Evolutionary conservation across 2,797 vertebrate species (phyloP).

Genomic region (Glyptemys insculpta): DNA sequence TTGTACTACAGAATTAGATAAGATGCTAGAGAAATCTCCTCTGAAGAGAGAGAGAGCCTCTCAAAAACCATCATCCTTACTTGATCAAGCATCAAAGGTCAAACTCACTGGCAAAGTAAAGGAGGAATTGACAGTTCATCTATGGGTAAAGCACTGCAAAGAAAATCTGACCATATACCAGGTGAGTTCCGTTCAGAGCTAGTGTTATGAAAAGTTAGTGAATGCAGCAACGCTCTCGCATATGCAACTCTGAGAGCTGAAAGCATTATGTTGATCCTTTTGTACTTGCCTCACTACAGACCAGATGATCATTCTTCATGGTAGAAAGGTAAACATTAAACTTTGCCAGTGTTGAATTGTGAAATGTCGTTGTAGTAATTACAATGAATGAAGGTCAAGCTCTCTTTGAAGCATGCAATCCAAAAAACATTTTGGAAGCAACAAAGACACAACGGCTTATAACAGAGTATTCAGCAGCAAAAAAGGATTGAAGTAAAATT

Average conservation of each 20-base stretch:
- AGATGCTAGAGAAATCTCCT: neutral
- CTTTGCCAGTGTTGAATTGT: neutral
- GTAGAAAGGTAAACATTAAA: neutral
- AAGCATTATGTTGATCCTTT: neutral
- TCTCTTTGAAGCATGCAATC: neutral
- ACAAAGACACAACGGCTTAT: neutral
- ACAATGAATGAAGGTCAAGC: slow-evolving; percentile 49
- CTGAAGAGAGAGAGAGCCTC: neutral
- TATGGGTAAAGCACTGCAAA: too few species aligned
- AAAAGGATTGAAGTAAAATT: neutral
- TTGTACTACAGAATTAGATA: neutral
- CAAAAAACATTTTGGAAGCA: neutral
- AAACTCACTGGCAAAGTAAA: too few species aligned
- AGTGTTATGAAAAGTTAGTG: neutral
- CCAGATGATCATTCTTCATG: neutral
- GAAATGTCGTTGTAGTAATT: neutral
- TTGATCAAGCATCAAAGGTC: too few species aligned
- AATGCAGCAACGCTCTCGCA: accelerated
- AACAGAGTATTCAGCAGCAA: neutral
- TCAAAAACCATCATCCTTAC: too few species aligned
- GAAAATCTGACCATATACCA: neutral
- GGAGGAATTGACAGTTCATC: neutral
- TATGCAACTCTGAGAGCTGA: neutral
- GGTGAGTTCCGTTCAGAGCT: neutral
- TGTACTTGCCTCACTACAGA: neutral